Evolutionary conservation across 2,888 invertebrate species (phyloP).

Genomic region (Eupithecia subumbrata): DNA sequence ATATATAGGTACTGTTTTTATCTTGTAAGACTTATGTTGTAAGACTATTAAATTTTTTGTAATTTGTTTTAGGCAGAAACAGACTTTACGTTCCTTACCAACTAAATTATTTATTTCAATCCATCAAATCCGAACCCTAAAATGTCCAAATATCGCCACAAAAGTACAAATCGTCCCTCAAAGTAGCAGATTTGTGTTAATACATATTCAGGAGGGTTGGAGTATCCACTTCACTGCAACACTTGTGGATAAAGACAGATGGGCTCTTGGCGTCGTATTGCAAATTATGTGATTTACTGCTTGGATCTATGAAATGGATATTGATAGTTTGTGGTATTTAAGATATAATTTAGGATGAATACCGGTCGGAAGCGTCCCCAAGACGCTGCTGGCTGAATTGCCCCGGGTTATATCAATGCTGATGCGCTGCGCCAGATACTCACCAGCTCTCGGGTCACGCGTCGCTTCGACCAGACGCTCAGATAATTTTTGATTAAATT

Average conservation of each 20-base stretch:
- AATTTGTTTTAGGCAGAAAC: background rate
- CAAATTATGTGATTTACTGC: slow-evolving; percentile 37
- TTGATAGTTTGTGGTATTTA: background rate
- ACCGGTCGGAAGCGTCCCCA: too few relatives aligned
- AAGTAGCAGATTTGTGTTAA: slow-evolving; percentile 21
- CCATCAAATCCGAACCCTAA: slow-evolving; percentile 47
- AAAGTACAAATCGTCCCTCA: slow-evolving; percentile 35
- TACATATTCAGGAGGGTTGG: slow-evolving; percentile 44
- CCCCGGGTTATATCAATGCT: too few relatives aligned
- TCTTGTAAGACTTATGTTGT: too few relatives aligned
- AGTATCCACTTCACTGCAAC: slow-evolving; percentile 5
- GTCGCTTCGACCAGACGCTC: too few relatives aligned
- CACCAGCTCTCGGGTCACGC: too few relatives aligned
- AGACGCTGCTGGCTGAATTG: too few relatives aligned
- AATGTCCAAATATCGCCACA: slow-evolving; percentile 40
- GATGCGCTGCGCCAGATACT: too few relatives aligned
- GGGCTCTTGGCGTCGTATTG: slow-evolving; percentile 47
- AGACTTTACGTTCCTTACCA: too few relatives aligned
- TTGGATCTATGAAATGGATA: background rate
- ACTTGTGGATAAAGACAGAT: slow-evolving; percentile 66
- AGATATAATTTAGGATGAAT: background rate
- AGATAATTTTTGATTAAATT: too few relatives aligned
- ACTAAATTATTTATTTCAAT: background rate
- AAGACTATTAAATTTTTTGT: too few relatives aligned
- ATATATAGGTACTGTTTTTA: too few relatives aligned